phyloP scores from a whole-genome alignment of 1,140 invertebrate genomes.

The Penaeus japonicus region DNA sequence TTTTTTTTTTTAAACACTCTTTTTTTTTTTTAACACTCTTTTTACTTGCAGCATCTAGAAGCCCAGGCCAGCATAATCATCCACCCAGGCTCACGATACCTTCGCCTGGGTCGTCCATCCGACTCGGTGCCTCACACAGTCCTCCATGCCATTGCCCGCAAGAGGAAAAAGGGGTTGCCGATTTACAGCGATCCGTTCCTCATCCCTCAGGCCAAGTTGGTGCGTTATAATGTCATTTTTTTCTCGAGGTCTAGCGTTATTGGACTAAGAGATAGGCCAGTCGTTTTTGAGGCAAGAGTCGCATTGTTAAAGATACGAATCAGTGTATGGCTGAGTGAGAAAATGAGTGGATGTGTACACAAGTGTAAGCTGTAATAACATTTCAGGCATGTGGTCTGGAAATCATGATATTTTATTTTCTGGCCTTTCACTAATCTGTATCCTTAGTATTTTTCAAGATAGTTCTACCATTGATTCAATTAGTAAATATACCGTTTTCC shows the following conservation, averaged over 20 bases:
- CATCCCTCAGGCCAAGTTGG: constrained; percentile 60
- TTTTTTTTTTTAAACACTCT: not conserved
- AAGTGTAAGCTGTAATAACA: no score
- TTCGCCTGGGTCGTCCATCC: constrained; percentile 87
- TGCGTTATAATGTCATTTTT: constrained; percentile 38
- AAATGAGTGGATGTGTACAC: no score
- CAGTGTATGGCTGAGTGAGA: no score
- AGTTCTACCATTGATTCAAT: not conserved
- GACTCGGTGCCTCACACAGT: constrained; percentile 85
- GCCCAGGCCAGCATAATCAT: constrained; percentile 84
- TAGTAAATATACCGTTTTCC: not conserved
- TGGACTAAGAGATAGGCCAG: not conserved
- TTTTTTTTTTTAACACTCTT: not conserved
- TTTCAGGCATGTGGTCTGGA: no score
- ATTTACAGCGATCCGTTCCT: constrained; percentile 71
- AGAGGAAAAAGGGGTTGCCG: constrained; percentile 68
- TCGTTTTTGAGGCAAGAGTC: not conserved
- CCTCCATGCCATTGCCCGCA: constrained; percentile 83
- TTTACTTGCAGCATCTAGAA: constrained; percentile 70
- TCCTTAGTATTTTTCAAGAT: not conserved
- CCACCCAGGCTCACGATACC: constrained; percentile 89
- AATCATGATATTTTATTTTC: not conserved
- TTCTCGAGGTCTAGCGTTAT: not conserved
- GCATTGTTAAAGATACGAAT: no score
- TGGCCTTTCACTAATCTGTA: not conserved